These are phyloP conservation scores for Crenuchus spilurus DNA, from an alignment of 2,797 vertebrate genomes.

Conservation along the genomic window DNA sequence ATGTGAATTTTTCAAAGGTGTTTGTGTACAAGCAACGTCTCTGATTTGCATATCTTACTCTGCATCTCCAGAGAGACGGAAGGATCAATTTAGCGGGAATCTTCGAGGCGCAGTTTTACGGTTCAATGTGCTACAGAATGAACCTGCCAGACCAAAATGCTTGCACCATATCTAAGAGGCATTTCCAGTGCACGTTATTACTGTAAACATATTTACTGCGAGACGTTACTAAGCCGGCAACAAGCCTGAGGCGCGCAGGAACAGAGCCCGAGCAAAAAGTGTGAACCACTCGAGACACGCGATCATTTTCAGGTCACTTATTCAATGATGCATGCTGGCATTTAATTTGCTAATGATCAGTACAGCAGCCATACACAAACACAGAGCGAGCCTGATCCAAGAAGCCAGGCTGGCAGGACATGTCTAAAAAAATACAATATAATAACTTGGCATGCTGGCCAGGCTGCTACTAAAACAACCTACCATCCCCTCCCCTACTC, in stretches of 20 bases:
- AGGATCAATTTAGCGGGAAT: background rate
- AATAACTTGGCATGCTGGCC: constrained; percentile 45
- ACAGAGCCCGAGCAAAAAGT: constrained; percentile 1
- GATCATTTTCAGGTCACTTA: constrained; percentile 49
- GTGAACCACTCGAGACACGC: constrained; percentile 3
- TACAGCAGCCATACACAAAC: constrained; percentile 15
- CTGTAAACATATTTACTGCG: constrained; percentile 24
- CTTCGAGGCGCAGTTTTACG: constrained; percentile 2
- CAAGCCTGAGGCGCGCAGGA: constrained; percentile 19
- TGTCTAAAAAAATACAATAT: background rate
- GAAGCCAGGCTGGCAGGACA: constrained; percentile 32
- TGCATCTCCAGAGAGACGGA: background rate
- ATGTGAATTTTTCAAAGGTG: constrained; percentile 17
- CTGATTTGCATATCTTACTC: constrained; percentile 12
- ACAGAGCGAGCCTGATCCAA: constrained; percentile 25
- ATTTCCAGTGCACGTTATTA: constrained; percentile 25
- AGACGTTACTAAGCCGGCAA: constrained; percentile 14
- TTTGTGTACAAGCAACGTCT: constrained; percentile 7
- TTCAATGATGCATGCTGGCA: constrained; percentile 43
- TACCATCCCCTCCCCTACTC: constrained; percentile 12
- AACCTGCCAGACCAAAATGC: constrained; percentile 12
- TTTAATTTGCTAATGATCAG: constrained; percentile 51
- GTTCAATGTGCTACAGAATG: background rate
- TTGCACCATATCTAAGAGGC: background rate
- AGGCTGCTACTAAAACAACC: constrained; percentile 41